Percentiles rank a stretch among this genome's conserved stretches.
phyloP scores from a whole-genome alignment of 2,888 invertebrate species.

The Torymus texanus region DNA sequence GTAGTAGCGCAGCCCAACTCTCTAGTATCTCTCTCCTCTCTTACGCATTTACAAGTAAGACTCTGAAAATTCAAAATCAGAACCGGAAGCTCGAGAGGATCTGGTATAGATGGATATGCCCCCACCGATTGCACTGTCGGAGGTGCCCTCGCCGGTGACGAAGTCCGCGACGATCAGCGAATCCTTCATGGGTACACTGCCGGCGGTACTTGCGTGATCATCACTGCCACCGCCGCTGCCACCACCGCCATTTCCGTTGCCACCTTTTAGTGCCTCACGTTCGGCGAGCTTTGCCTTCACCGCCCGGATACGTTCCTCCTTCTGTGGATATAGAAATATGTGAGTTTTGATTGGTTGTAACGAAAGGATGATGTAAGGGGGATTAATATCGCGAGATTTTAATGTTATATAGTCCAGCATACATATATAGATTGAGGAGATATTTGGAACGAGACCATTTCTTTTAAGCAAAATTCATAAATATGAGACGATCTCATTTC shows the following conservation, averaged over 20 bases:
- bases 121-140: constrained; percentile 85
- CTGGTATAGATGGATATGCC: constrained; percentile 85
- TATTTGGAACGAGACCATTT: no score
- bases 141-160: constrained; percentile 85
- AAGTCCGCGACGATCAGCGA: constrained; percentile 85
- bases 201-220: constrained; percentile 69
- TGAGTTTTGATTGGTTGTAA: neutral
- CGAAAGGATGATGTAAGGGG: no score
- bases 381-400: no score
- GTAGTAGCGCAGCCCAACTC: no score
- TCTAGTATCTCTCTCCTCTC: no score
- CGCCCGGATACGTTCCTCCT: constrained; percentile 91
- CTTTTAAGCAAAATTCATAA: no score
- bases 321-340: constrained; percentile 76
- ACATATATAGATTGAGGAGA: no score
- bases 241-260: constrained; percentile 74
- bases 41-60: constrained; percentile 82
- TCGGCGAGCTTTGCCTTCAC: constrained; percentile 88
- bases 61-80: constrained; percentile 92
- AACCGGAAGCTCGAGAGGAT: constrained; percentile 89
- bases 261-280: constrained; percentile 80
- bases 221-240: constrained; percentile 67
- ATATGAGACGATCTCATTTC: no score
- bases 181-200: constrained; percentile 79
- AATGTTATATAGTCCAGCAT: no score